phyloP scores from a whole-genome alignment of 2,797 vertebrate genomes.

The Galaxias olidus region DNA sequence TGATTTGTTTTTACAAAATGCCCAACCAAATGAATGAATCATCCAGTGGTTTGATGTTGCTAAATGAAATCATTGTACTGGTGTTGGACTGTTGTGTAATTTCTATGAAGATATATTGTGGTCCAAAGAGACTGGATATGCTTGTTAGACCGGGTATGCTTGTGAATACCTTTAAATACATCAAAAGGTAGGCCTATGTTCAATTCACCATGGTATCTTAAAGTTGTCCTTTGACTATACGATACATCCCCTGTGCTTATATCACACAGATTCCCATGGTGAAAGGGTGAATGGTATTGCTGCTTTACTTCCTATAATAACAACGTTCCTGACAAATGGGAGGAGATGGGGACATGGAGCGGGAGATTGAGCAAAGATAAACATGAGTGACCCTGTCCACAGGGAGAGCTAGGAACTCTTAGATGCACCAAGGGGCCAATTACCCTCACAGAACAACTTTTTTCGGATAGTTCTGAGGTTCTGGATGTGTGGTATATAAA shows the following conservation, averaged over 20 bases:
- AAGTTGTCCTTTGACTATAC: constrained; percentile 30
- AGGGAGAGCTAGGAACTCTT: constrained; percentile 15
- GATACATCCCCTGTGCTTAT: constrained; percentile 23
- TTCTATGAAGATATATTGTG: too few relatives aligned
- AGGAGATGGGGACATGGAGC: constrained; percentile 9
- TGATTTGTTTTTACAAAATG: too few relatives aligned
- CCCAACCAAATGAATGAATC: too few relatives aligned
- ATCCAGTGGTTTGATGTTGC: too few relatives aligned
- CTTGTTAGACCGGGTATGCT: too few relatives aligned
- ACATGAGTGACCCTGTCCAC: constrained; percentile 31
- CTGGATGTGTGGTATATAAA: constrained; percentile 6
- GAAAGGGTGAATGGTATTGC: constrained; percentile 20
- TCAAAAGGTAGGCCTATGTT: not conserved
- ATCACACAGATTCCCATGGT: constrained; percentile 34
- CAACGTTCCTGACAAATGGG: constrained; percentile 25
- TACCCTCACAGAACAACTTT: constrained; percentile 13
- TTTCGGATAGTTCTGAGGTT: constrained; percentile 35
- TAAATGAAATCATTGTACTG: too few relatives aligned
- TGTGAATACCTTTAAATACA: too few relatives aligned
- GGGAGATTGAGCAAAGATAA: constrained; percentile 34
- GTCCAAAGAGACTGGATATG: too few relatives aligned
- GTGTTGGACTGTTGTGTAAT: too few relatives aligned
- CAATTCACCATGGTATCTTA: constrained; percentile 16
- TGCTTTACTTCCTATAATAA: constrained; percentile 41
- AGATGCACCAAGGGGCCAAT: constrained; percentile 18